Evolutionary conservation across 2,888 invertebrate species (phyloP).

Genomic region (Ectobius pallidus): DNA sequence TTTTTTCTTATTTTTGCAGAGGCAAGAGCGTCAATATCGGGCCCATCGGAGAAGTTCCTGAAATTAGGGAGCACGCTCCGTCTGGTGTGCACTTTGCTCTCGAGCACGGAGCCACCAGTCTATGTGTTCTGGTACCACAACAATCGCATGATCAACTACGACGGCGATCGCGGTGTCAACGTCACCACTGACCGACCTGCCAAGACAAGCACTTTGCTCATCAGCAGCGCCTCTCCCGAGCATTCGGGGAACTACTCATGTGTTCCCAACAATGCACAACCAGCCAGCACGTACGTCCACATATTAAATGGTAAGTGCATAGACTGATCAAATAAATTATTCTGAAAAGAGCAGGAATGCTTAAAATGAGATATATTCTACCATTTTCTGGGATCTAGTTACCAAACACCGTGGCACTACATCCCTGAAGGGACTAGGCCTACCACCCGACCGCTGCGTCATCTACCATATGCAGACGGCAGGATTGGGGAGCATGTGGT

Average conservation of each 20-base stretch:
- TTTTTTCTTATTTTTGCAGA: no score
- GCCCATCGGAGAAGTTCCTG: slow-evolving; percentile 84
- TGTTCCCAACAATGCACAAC: slow-evolving; percentile 86
- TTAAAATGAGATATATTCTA: no score
- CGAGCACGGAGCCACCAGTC: slow-evolving; percentile 83
- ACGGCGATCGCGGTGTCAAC: slow-evolving; percentile 61
- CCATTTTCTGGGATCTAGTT: no score
- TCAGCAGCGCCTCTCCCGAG: slow-evolving; percentile 61
- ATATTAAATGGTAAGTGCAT: slow-evolving; percentile 81
- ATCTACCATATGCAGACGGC: no score
- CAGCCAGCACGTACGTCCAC: slow-evolving; percentile 86
- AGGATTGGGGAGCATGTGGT: no score
- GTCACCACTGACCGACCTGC: slow-evolving; percentile 55
- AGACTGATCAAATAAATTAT: no score
- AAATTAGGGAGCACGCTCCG: slow-evolving; percentile 85
- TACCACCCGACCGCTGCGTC: no score
- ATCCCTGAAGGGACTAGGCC: no score
- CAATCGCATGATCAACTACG: slow-evolving; percentile 85
- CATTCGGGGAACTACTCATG: slow-evolving; percentile 91
- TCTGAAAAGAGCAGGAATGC: no score
- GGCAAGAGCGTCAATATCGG: slow-evolving; percentile 85
- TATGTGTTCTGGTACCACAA: slow-evolving; percentile 89
- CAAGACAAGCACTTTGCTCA: slow-evolving; percentile 55
- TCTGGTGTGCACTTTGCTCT: slow-evolving; percentile 80
- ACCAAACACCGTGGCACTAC: no score